Evolutionary conservation across 1,140 invertebrate species (phyloP).

Genomic region (Ostrea denselamellosa): DNA sequence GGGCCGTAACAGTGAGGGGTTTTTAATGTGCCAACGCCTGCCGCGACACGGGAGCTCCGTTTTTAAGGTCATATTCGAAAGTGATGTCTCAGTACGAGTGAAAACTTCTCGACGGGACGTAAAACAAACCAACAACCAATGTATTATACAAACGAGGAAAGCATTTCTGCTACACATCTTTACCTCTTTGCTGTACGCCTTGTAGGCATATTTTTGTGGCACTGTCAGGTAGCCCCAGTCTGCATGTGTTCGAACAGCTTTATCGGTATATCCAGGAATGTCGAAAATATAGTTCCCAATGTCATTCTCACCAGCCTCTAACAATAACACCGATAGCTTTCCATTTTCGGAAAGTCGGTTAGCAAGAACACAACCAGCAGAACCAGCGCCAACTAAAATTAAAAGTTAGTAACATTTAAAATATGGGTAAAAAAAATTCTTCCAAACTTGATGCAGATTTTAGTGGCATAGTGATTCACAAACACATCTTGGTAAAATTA

Average conservation of each 20-base stretch:
- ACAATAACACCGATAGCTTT: constrained; percentile 32
- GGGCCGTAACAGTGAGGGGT: too few species aligned
- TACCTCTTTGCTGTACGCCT: constrained; percentile 38
- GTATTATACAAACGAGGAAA: too few species aligned
- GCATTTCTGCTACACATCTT: neutral
- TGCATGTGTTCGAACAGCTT: constrained; percentile 34
- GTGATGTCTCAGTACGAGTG: too few species aligned
- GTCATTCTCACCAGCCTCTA: constrained; percentile 46
- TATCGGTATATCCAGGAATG: constrained; percentile 14
- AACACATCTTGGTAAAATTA: too few species aligned
- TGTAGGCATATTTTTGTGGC: constrained; percentile 43
- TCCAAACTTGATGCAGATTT: too few species aligned
- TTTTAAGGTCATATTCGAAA: too few species aligned
- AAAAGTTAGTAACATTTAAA: neutral
- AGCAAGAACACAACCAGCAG: constrained; percentile 49
- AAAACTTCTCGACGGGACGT: too few species aligned
- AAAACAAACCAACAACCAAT: too few species aligned
- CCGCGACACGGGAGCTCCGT: too few species aligned
- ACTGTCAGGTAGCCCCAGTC: constrained; percentile 44
- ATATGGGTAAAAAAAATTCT: neutral
- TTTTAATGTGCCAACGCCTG: too few species aligned
- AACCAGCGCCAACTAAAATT: constrained; percentile 45
- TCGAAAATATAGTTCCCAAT: constrained; percentile 32
- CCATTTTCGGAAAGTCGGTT: constrained; percentile 48
- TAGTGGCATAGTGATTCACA: too few species aligned